Evolutionary conservation across 2,113 vertebrate genomes (phyloP).

Genomic region (Delphinus delphis): DNA sequence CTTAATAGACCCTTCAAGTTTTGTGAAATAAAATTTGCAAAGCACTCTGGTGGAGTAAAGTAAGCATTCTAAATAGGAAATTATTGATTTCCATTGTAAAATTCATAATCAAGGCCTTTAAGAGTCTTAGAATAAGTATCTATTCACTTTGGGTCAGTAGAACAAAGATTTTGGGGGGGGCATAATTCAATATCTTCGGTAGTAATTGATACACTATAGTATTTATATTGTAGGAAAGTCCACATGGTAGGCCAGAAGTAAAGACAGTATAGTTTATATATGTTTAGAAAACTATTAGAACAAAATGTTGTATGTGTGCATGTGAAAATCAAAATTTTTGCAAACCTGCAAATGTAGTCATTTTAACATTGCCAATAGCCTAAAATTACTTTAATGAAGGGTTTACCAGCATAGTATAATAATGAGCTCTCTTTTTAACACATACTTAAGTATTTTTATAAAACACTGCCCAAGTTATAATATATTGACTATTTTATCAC

Average conservation of each 20-base stretch:
- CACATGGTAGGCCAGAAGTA: background rate
- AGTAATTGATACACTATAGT: conserved; percentile 43
- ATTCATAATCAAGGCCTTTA: conserved; percentile 62
- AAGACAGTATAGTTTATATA: background rate
- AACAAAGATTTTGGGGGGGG: conserved; percentile 46
- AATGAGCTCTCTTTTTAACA: background rate
- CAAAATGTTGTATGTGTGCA: background rate
- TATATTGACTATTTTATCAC: conserved; percentile 12
- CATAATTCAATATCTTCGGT: conserved; percentile 53
- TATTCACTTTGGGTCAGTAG: conserved; percentile 56
- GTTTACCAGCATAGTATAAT: background rate
- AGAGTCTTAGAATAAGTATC: conserved; percentile 60
- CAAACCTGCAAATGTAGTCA: background rate
- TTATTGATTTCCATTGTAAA: conserved; percentile 68
- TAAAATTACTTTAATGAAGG: conserved; percentile 42
- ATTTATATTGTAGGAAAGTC: conserved; percentile 42
- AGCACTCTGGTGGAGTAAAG: conserved; percentile 28
- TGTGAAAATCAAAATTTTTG: conserved; percentile 39
- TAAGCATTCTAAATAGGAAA: conserved; percentile 65
- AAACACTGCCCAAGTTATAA: background rate
- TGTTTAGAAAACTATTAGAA: background rate
- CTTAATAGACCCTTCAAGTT: conserved; percentile 33
- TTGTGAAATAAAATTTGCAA: conserved; percentile 50
- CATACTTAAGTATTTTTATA: background rate
- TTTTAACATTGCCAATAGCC: background rate